Conservation (phyloP, 2,888 invertebrate species). For the Ceraclea dissimilis region DNA sequence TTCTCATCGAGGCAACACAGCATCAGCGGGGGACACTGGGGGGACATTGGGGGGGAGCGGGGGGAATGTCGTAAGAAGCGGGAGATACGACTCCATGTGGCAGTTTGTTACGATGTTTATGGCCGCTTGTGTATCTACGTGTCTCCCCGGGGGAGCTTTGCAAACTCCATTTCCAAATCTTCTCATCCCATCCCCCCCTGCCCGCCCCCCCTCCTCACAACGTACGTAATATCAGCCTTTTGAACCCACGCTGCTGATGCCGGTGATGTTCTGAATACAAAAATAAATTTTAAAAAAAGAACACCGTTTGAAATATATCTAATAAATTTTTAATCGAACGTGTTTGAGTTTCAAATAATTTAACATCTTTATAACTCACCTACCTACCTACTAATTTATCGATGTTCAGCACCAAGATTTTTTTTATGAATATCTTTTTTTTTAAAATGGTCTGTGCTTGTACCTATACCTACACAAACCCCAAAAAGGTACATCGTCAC, state of each 20-base stretch:
- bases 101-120: conserved; percentile 52
- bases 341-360: too few relatives aligned
- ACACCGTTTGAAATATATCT: conserved; percentile 1
- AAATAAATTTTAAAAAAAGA: conserved; percentile 6
- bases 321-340: background rate
- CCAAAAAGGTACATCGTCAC: too few relatives aligned
- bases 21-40: background rate
- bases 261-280: conserved; percentile 9
- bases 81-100: conserved; percentile 46
- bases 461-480: too few relatives aligned
- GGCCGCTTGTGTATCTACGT: conserved; percentile 30
- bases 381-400: too few relatives aligned
- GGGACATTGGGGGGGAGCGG: background rate
- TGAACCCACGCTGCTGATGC: background rate
- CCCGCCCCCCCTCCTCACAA: background rate
- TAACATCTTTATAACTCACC: too few relatives aligned
- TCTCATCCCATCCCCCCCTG: background rate
- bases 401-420: too few relatives aligned
- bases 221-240: background rate
- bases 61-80: conserved; percentile 38
- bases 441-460: too few relatives aligned
- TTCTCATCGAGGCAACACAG: background rate
- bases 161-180: conserved; percentile 1
- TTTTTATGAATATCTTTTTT: too few relatives aligned
- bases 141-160: conserved; percentile 6